phyloP scores from a whole-genome alignment of 2,113 vertebrate species.

The Potamarius usumacintae region DNA sequence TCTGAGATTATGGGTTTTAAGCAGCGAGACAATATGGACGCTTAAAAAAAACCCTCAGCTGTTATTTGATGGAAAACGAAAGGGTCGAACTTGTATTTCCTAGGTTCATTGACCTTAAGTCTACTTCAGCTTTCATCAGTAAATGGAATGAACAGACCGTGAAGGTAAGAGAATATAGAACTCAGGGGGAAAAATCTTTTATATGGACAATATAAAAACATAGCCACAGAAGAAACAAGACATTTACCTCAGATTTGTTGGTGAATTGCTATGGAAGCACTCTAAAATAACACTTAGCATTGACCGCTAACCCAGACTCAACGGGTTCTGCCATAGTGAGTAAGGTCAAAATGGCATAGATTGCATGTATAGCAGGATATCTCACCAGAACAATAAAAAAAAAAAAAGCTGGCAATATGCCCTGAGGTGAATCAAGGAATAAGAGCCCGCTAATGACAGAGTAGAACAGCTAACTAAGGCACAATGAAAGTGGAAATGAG shows the following conservation, averaged over 20 bases:
- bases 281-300: too few relatives aligned
- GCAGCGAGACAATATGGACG: background rate
- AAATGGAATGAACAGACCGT: background rate
- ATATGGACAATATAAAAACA: background rate
- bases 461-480: too few relatives aligned
- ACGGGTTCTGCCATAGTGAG: too few relatives aligned
- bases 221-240: background rate
- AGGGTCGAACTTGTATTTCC: background rate
- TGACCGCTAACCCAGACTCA: too few relatives aligned
- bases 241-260: too few relatives aligned
- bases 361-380: too few relatives aligned
- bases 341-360: too few relatives aligned
- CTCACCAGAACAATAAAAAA: too few relatives aligned
- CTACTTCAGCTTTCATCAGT: background rate
- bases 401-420: too few relatives aligned
- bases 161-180: background rate
- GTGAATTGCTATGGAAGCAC: too few relatives aligned
- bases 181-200: background rate
- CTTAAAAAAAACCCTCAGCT: background rate
- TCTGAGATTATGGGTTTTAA: background rate
- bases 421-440: too few relatives aligned
- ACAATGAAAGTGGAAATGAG: background rate
- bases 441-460: too few relatives aligned
- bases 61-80: background rate
- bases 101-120: background rate